Evolutionary conservation across 2,888 invertebrate species (phyloP).

Genomic region (Chymomyza caudatula): DNA sequence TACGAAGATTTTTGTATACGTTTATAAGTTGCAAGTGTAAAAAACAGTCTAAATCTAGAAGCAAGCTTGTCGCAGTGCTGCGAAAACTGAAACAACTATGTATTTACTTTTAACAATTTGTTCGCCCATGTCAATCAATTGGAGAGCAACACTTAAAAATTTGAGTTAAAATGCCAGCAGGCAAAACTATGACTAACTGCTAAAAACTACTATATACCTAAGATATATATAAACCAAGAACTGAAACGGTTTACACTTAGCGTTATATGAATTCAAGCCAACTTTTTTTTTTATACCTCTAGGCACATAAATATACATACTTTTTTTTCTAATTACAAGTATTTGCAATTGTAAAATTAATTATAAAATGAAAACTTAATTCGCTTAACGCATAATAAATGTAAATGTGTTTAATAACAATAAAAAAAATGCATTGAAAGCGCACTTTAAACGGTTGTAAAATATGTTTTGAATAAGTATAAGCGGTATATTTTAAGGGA

Average conservation of each 20-base stretch:
- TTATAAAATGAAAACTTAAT: background rate
- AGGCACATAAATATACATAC: background rate
- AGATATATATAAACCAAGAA: conserved; percentile 6
- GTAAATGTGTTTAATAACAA: background rate
- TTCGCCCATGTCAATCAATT: background rate
- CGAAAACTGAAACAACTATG: background rate
- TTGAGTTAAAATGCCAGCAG: too few relatives aligned
- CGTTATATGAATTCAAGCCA: background rate
- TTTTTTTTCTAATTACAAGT: background rate
- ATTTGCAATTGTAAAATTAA: background rate
- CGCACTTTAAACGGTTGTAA: too few relatives aligned
- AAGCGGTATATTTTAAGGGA: too few relatives aligned
- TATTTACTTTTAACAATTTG: background rate
- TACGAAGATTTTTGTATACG: too few relatives aligned
- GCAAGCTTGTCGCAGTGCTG: too few relatives aligned
- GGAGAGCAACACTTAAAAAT: background rate
- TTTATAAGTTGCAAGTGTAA: too few relatives aligned
- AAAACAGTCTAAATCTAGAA: too few relatives aligned
- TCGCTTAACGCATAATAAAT: background rate
- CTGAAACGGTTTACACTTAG: conserved; percentile 16
- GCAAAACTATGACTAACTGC: background rate
- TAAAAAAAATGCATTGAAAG: background rate
- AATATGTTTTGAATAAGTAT: too few relatives aligned
- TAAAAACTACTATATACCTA: background rate
- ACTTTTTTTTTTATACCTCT: background rate